Evolutionary conservation across 2,888 invertebrate species (phyloP), one percentile per base, ranked within the genome.

Genomic region (Acleris literana): DNA sequence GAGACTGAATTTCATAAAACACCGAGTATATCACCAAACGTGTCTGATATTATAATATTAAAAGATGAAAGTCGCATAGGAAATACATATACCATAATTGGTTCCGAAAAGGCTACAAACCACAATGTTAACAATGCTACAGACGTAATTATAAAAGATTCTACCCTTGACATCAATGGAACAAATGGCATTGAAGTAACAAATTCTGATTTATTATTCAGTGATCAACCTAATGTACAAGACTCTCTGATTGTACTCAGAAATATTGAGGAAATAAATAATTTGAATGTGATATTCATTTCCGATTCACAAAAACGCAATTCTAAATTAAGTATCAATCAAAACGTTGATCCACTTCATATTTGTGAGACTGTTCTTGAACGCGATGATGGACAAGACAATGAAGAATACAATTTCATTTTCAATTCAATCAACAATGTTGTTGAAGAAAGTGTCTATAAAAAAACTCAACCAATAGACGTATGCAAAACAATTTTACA

Each of bases 361-460:
- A 17, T 84, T 6, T 85, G 84, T 73, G 82, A 86, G 75, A 76
- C 79, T 29, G 64, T 82, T 46, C 51, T 70, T 20, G 55, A 44
- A n/a, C 13, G 11, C 17, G 16, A 44, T 11, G 39, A 60, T 9
- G 6, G 17, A 22, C n/a, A 29, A 43, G 20, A 39, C 6, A 53
- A 22, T n/a, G 48, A 49, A 59, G 60, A 51, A 44, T 63, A 68
- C 18, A 59, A 54, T 54, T 51, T 57, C 49, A 57, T 48, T 18
- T 57, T 62, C 9, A 22, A 53, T 57, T 57, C 51, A 16, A 46
- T 51, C 13, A 66, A 62, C 52, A 52, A 62, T 16, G 18, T 61
- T 20, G 17, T 39, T 18, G 29, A 56, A 20, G 33, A 20, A 16
- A 57, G 48, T 48, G 39, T 6, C 18, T 20, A 4, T 17, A 39